Conservation (phyloP, 2,888 invertebrate species). For the Perithous albicinctus region DNA sequence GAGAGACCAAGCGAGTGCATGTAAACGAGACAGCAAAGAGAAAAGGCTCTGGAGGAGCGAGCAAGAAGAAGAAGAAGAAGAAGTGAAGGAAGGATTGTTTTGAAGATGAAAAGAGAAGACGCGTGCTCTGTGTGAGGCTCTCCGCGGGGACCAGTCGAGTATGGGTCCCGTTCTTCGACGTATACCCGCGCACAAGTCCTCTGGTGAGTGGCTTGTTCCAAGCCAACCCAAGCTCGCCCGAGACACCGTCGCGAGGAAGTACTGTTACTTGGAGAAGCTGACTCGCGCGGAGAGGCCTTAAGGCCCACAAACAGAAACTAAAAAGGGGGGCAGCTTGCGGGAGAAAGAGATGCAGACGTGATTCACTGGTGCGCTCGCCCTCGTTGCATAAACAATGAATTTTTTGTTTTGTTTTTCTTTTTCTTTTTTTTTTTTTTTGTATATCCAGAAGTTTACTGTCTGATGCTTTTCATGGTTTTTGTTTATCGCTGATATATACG, state of each 20-base stretch:
- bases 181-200: constrained; percentile 15
- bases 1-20: constrained; percentile 10
- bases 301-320: constrained; percentile 24
- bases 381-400: constrained; percentile 24
- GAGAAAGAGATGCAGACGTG: neutral
- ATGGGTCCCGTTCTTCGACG: constrained; percentile 61
- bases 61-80: constrained; percentile 2
- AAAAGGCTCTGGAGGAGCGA: neutral
- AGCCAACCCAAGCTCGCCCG: constrained; percentile 27
- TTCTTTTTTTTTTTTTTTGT: neutral
- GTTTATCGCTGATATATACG: neutral
- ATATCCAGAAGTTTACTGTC: neutral
- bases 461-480: neutral
- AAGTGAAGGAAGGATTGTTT: constrained; percentile 41
- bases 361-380: neutral
- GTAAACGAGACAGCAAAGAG: constrained; percentile 18
- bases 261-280: constrained; percentile 60
- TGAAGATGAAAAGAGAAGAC: constrained; percentile 47
- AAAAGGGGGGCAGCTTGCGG: neutral
- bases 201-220: constrained; percentile 57
- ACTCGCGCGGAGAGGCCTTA: constrained; percentile 17
- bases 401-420: too few species aligned
- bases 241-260: constrained; percentile 43
- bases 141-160: constrained; percentile 44
- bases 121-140: neutral